A percentile compares a stretch with the other conserved stretches of the same genome.
These are phyloP conservation scores for Pygocentrus nattereri DNA, from an alignment of 2,797 vertebrate genomes.

Conservation along the genomic window DNA sequence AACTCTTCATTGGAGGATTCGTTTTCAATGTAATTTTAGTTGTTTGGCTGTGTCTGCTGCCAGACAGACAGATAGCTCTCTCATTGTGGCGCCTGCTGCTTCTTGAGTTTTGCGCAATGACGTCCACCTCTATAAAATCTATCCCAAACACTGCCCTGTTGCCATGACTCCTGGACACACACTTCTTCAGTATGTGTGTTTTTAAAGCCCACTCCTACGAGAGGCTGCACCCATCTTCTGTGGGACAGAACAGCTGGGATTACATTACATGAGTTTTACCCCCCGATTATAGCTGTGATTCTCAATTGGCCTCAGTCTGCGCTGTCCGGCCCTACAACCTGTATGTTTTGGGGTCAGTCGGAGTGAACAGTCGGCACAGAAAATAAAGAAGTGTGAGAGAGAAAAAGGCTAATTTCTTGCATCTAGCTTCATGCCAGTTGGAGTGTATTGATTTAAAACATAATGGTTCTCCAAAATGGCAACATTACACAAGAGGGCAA, in stretches of 20 bases:
- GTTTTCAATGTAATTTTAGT: neutral
- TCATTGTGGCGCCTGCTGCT: constrained; percentile 16
- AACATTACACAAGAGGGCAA: no score
- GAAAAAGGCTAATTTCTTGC: neutral
- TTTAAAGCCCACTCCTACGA: constrained; percentile 55
- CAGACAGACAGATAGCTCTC: constrained; percentile 42
- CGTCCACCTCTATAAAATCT: constrained; percentile 45
- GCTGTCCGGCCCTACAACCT: neutral
- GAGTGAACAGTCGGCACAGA: neutral
- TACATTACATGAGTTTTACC: neutral
- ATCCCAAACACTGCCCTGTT: constrained; percentile 54
- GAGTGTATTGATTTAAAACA: neutral
- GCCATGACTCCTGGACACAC: constrained; percentile 55
- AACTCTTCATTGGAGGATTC: neutral
- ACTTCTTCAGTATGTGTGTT: constrained; percentile 49
- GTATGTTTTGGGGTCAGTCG: neutral
- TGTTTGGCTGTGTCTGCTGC: neutral
- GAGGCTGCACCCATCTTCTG: constrained; percentile 39
- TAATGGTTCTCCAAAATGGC: no score
- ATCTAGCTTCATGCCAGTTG: neutral
- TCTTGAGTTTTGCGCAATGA: constrained; percentile 38
- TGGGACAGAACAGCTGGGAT: constrained; percentile 41
- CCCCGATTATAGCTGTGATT: neutral
- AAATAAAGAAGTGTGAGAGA: neutral
- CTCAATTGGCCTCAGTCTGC: neutral